These are phyloP conservation scores for Enoplolaimus lenunculus DNA, from an alignment of 2,888 invertebrate species.

Conservation along the genomic window DNA sequence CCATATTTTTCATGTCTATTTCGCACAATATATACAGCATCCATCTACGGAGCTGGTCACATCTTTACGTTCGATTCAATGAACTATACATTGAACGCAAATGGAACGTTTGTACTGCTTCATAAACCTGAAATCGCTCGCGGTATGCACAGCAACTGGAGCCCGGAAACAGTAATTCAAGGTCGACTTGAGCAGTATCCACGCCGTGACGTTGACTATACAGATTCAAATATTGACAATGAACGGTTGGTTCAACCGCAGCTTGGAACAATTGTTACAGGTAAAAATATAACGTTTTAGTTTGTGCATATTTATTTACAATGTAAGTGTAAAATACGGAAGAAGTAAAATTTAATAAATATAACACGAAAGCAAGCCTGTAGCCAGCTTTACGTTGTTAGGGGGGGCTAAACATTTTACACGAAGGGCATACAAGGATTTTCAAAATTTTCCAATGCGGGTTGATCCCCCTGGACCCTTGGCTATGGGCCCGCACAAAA, in stretches of 20 bases:
- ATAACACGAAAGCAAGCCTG: too few relatives aligned
- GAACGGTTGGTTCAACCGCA: conserved; percentile 18
- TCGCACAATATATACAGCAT: conserved; percentile 47
- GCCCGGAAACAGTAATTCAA: conserved; percentile 31
- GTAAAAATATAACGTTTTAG: neutral
- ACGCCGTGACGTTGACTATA: conserved; percentile 37
- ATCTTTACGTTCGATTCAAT: conserved; percentile 77
- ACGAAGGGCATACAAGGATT: too few relatives aligned
- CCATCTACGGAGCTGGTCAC: conserved; percentile 84
- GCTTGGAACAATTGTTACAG: too few relatives aligned
- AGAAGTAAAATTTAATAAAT: too few relatives aligned
- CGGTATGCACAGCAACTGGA: neutral
- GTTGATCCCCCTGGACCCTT: too few relatives aligned
- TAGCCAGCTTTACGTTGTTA: too few relatives aligned
- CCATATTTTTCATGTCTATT: too few relatives aligned
- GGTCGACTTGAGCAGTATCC: conserved; percentile 37
- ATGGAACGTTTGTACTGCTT: conserved; percentile 76
- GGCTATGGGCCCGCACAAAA: too few relatives aligned
- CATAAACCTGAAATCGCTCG: conserved; percentile 26
- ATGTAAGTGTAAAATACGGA: too few relatives aligned
- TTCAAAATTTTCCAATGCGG: too few relatives aligned
- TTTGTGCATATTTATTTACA: neutral
- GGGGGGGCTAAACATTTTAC: too few relatives aligned
- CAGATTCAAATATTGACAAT: too few relatives aligned
- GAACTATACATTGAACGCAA: conserved; percentile 82